Percentiles rank a stretch among this genome's conserved stretches.
These are phyloP conservation scores for Gulo gulo DNA, from an alignment of 2,113 vertebrate genomes.

Conservation along the genomic window DNA sequence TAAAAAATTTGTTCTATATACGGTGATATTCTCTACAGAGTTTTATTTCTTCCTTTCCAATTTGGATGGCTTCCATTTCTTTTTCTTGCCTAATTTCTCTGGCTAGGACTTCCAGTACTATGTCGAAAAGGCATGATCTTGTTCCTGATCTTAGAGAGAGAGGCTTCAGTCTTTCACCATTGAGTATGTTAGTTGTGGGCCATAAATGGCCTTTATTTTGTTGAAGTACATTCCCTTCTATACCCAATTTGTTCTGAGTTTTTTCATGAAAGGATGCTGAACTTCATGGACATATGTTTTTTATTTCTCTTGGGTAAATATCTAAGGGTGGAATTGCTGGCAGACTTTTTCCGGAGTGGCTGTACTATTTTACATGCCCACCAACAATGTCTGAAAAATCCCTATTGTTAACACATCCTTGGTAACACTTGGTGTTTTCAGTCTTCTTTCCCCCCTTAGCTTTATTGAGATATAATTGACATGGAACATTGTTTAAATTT, in stretches of 20 bases:
- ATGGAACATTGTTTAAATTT: neutral
- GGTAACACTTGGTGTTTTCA: neutral
- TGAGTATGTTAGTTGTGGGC: neutral
- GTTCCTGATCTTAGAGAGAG: neutral
- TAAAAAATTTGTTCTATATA: neutral
- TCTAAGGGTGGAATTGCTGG: neutral
- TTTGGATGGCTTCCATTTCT: neutral
- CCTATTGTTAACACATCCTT: neutral
- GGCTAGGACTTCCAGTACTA: neutral
- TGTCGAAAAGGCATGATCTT: neutral
- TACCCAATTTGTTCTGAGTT: neutral
- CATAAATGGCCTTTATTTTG: neutral
- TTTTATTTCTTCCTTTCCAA: neutral
- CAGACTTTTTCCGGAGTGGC: neutral
- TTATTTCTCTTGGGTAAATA: constrained; percentile 9
- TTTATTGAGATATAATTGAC: neutral
- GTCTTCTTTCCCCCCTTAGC: neutral
- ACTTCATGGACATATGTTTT: neutral
- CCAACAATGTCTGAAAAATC: neutral
- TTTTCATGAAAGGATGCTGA: neutral
- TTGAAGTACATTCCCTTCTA: neutral
- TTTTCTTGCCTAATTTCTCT: neutral
- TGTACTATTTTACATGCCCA: neutral
- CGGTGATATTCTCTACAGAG: neutral
- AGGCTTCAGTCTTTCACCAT: neutral